Conservation (phyloP, 1,140 invertebrate species). For the Arctopsyche grandis region DNA sequence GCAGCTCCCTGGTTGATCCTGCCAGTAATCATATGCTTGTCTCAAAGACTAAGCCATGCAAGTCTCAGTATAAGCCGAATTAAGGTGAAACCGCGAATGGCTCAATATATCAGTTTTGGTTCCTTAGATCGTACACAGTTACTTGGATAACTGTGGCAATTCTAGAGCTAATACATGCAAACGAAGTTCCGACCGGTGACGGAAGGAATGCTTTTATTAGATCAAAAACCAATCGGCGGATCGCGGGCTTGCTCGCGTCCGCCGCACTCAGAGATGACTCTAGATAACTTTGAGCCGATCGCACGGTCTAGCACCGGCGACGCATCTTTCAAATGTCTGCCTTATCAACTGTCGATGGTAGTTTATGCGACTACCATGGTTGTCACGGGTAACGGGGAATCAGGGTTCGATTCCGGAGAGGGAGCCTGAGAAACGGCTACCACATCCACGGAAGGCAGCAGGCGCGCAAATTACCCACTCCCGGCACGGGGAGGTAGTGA, state of each 20-base stretch:
- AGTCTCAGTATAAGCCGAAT: slow-evolving; percentile 77
- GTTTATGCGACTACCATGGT: slow-evolving; percentile 81
- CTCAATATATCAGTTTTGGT: slow-evolving; percentile 84
- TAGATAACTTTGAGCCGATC: slow-evolving; percentile 82
- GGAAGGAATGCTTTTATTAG: slow-evolving; percentile 78
- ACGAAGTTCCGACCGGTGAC: slow-evolving; percentile 73
- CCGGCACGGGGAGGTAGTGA: slow-evolving; percentile 82
- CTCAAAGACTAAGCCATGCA: slow-evolving; percentile 85
- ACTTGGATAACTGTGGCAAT: slow-evolving; percentile 91
- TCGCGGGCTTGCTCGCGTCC: no score
- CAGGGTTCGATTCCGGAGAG: slow-evolving; percentile 76
- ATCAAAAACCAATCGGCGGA: no score
- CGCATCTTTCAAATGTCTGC: slow-evolving; percentile 88
- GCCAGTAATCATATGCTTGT: slow-evolving; percentile 82
- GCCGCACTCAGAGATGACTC: slow-evolving; percentile 74
- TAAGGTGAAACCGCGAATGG: slow-evolving; percentile 82
- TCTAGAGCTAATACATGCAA: slow-evolving; percentile 88
- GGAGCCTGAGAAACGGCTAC: slow-evolving; percentile 73
- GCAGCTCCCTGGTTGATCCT: slow-evolving; percentile 75
- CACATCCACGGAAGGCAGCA: slow-evolving; percentile 93
- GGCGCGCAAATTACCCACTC: slow-evolving; percentile 90
- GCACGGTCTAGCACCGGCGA: slow-evolving; percentile 78
- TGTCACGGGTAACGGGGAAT: slow-evolving; percentile 81
- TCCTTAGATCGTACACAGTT: slow-evolving; percentile 76
- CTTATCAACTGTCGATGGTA: slow-evolving; percentile 89